Base-by-base conservation (phyloP, 2,113 vertebrate genomes). In the Setophaga kirtlandii region DNA sequence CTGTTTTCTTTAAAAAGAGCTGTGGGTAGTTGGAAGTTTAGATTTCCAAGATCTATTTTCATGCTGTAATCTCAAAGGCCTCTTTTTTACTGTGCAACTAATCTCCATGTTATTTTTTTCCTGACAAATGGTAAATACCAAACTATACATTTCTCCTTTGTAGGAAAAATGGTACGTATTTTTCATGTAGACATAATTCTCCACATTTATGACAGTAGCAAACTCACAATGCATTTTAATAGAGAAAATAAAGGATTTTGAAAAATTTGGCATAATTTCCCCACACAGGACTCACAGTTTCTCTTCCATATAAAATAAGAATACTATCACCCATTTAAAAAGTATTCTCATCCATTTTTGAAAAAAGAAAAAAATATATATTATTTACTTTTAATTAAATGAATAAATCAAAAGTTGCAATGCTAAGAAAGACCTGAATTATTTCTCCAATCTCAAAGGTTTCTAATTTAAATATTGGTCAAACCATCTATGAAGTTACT, bases 111-210 rank as follows among this genome's bases (percentile, higher is more conserved):
- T 37, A 3, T 56, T 90, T 92, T 82, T 94, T 69, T 68, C 11
- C 62, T 92, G 50, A 91, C 53, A 88, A 92, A 86, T 77, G 9
- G 49, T 62, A 90, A 94, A 93, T 82, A 91, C 6, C 25, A 83
- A 76, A 80, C 24, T 79, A 41, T 75, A 56, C 64, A 31, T 79
- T 94, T 71, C 46, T 87, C 15, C 11, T 79, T 76, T 73, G 37
- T 50, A 47, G 53, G 62, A 73, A 89, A 88, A 92, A 69, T 49
- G 5, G 24, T 88, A 65, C n/a, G 10, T 83, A 90, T 81, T 86
- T 95, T 92, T 94, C 60, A 76, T 76, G n/a, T 20, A 67, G 70
- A 64, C 49, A 87, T 87, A 94, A 71, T 75, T 87, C 31, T 91
- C 31, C 21, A 39, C 12, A 56, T 33, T 63, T 89, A 41, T 0